Conservation (phyloP, 92 coral and sea anemone species). For the Paragorgia papillata region DNA sequence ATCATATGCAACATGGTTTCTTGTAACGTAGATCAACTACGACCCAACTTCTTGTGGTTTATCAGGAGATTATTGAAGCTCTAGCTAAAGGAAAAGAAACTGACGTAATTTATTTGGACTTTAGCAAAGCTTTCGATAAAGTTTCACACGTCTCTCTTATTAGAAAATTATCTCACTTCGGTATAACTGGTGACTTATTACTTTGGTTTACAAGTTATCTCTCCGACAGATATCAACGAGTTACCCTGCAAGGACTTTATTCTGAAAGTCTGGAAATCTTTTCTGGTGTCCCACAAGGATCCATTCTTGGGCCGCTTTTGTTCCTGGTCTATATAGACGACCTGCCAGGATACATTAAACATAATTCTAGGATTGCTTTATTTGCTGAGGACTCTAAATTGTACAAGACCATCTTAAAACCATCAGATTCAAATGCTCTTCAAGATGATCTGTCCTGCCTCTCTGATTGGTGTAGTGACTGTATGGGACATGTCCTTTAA, state of each 20-base stretch:
- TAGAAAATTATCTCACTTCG: conserved; percentile 34
- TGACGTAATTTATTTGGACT: conserved; percentile 1
- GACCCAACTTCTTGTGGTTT: conserved; percentile 1
- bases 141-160: conserved; percentile 17
- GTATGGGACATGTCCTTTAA: conserved; percentile 52
- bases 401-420: conserved; percentile 40
- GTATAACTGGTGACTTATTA: conserved; percentile 22
- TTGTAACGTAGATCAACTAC: too few species aligned
- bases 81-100: not conserved
- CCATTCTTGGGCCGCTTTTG: conserved; percentile 34
- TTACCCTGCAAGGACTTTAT: conserved; percentile 14
- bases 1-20: too few species aligned
- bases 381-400: conserved; percentile 47
- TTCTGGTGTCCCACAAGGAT: conserved; percentile 44
- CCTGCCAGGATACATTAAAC: conserved; percentile 41
- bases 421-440: conserved; percentile 37
- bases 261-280: conserved; percentile 30
- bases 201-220: conserved; percentile 27
- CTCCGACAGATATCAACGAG: conserved; percentile 28
- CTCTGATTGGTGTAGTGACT: conserved; percentile 46
- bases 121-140: conserved; percentile 11
- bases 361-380: conserved; percentile 36
- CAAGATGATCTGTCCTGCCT: conserved; percentile 53
- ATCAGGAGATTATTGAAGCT: not conserved
- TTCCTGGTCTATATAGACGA: conserved; percentile 44